These are phyloP conservation scores for Caenorhabditis remanei DNA, from an alignment of 1,140 invertebrate species.

Conservation along the genomic window DNA sequence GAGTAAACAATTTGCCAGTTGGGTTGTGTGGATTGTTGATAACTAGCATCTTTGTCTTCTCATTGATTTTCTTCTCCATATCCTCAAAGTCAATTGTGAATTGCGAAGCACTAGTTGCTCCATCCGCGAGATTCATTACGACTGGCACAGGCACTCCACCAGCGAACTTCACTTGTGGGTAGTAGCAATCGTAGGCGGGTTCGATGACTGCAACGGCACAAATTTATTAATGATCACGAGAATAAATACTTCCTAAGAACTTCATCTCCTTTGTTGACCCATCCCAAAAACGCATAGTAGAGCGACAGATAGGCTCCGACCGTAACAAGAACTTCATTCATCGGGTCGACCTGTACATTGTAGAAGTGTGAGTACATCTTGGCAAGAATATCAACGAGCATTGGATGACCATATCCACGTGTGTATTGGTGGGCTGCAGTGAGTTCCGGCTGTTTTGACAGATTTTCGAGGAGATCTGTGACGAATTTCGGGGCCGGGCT, in stretches of 20 bases:
- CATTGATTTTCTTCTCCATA: constrained; percentile 86
- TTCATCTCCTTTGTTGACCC: constrained; percentile 84
- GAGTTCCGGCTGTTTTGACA: constrained; percentile 83
- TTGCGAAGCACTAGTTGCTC: constrained; percentile 83
- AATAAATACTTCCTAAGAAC: constrained; percentile 78
- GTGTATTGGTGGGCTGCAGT: constrained; percentile 90
- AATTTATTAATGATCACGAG: constrained; percentile 14
- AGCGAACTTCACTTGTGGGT: constrained; percentile 90
- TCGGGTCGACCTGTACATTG: constrained; percentile 84
- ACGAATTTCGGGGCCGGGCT: constrained; percentile 89
- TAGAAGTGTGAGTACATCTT: constrained; percentile 89
- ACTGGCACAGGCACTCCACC: constrained; percentile 90
- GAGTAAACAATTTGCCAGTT: constrained; percentile 79
- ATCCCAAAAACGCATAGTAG: constrained; percentile 86
- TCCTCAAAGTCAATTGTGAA: constrained; percentile 90
- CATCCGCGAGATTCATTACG: constrained; percentile 84
- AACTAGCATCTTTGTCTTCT: constrained; percentile 93
- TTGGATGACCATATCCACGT: constrained; percentile 85
- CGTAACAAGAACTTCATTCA: constrained; percentile 89
- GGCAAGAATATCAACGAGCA: constrained; percentile 87
- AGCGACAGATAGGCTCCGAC: constrained; percentile 91
- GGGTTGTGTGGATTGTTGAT: constrained; percentile 83
- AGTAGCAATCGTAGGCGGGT: constrained; percentile 97
- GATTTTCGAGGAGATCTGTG: constrained; percentile 84
- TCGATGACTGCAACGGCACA: constrained; percentile 90